Conservation (phyloP, 1,140 invertebrate species). For the Callitettix versicolor region DNA sequence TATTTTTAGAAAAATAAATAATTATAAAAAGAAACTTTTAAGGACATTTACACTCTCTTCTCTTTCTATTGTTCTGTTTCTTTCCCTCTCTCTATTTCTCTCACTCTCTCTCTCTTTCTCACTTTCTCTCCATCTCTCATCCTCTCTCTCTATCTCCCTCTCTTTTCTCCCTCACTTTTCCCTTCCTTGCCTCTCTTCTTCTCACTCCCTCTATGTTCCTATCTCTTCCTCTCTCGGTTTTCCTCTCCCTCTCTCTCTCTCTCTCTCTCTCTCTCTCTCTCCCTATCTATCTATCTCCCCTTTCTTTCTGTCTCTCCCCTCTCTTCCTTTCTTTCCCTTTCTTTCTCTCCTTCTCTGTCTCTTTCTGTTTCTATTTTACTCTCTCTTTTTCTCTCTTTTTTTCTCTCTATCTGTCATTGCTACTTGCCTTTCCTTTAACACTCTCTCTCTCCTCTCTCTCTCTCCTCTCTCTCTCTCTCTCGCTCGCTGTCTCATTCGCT, state of each 20-base stretch:
- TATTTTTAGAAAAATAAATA: no score
- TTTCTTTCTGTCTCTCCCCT: not conserved
- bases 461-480: not conserved
- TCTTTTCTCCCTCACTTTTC: not conserved
- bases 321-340: not conserved
- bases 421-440: not conserved
- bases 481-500: not conserved
- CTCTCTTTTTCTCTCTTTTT: not conserved
- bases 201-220: not conserved
- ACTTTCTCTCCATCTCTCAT: conserved; percentile 5
- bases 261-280: not conserved
- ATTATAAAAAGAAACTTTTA: no score
- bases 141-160: conserved; percentile 1
- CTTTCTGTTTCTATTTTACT: no score
- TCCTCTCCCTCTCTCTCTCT: not conserved
- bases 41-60: not conserved
- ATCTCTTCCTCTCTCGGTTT: not conserved
- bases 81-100: no score
- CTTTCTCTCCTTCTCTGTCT: not conserved
- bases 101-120: not conserved
- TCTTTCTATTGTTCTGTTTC: conserved; percentile 12
- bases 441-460: not conserved
- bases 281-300: no score
- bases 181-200: not conserved
- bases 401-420: not conserved